Conservation (phyloP, 2,797 vertebrate genomes). For the Podarcis siculus region DNA sequence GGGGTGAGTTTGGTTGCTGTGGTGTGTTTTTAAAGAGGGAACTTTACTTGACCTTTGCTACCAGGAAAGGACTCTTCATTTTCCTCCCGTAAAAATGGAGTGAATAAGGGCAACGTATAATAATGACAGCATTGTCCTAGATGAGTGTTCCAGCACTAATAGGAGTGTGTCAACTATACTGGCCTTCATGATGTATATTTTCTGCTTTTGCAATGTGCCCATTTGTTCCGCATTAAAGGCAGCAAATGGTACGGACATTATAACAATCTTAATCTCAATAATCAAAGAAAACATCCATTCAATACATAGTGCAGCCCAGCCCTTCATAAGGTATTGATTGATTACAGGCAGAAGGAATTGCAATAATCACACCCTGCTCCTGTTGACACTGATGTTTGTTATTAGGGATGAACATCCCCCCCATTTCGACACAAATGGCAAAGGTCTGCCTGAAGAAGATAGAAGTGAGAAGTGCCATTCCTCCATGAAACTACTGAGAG, state of each 20-base stretch:
- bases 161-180: background rate
- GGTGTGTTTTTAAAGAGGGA: background rate
- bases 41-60: constrained; percentile 6
- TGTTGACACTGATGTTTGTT: background rate
- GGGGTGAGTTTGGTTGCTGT: background rate
- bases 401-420: background rate
- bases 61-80: background rate
- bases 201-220: background rate
- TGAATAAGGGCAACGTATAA: background rate
- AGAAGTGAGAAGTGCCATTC: too few relatives aligned
- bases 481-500: too few relatives aligned
- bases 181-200: background rate
- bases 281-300: background rate
- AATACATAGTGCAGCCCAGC: background rate
- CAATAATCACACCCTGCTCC: background rate
- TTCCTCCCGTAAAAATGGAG: background rate
- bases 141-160: constrained; percentile 20
- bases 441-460: background rate
- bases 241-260: background rate
- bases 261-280: background rate
- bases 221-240: background rate
- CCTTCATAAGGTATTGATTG: background rate
- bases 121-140: background rate
- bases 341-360: background rate
- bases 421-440: background rate